Evolutionary conservation across 2,113 vertebrate species (phyloP), one percentile per base, ranked within the genome.

Genomic region (Oreocharis arfaki): DNA sequence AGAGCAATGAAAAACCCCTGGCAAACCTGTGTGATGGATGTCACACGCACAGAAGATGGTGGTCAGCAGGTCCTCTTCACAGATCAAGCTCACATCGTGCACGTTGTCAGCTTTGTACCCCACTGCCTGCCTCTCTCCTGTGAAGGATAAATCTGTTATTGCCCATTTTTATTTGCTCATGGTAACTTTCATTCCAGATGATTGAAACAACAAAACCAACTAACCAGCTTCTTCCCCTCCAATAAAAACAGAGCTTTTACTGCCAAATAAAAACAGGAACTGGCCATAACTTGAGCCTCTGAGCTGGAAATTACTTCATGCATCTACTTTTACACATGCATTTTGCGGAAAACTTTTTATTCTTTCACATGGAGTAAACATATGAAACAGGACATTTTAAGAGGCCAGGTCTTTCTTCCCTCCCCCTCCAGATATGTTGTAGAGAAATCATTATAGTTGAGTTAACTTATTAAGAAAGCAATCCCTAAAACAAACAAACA

Each of bases 1-100:
- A 21, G 1, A 44, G 3, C 27, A 50, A 37, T 1, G 8, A 47
- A 41, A 41, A 65, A 9, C 3, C 27, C 57, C 44, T 28, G 21
- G 41, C 94, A 88, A 94, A 99, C 99, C 99, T 98, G 97, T 97
- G 37, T 89, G 97, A n/a, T 98, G 97, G 14, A 95, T 86, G 90
- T 99, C 99, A 56, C 99, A 99, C 0, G 98, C 98, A 35, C 96
- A 97, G 96, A 99, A 99, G 82, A 99, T 98, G 9, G 98, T 98
- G 30, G 98, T 98, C 28, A 99, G 96, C 16, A 99, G 88, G 64
- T 99, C 98, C 89, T 99, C 99, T 49, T 99, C 98, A 46, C 97
- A 98, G 89, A 99, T 98, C 39, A 98, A 86, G 70, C 97, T 98
- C 79, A 97, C 89, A 13, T 98, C 97, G 2, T 95, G 56, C 46